Evolutionary conservation across 2,113 vertebrate species (phyloP), one percentile per base, ranked within the genome.

Genomic region (Hyperopisus bebe): DNA sequence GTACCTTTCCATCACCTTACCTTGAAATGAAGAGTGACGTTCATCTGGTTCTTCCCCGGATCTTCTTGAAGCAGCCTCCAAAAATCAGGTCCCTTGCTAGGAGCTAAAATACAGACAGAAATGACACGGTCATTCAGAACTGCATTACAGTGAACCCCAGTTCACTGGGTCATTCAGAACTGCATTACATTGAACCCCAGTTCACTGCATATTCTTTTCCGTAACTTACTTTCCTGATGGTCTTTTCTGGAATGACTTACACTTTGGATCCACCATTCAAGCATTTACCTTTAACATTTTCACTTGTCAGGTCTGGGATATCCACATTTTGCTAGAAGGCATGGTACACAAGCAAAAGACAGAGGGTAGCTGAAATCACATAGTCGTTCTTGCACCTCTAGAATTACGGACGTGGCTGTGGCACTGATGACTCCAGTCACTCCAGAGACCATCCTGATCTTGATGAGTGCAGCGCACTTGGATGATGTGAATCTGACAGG

Each of bases 11-110:
- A 24, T 46, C n/a, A 50, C 15, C 87, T 51, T 96, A 99, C 98
- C 97, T 97, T 95, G 95, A 98, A 97, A 31, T 98, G 91, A 5
- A 99, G 94, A 0, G 97, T 98, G 84, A 98, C 94, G 0, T 97
- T 97, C 62, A 94, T 97, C 90, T 95, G 94, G 46, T 94, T 96
- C 91, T 90, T 92, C 2, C 90, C 84, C 0, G 92, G 85, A 90
- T 97, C 95, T 70, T 96, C 95, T 87, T 91, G 90, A 90, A 97
- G 27, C 46, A 94, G 21, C 90, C 97, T 96, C 98, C 98, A 99
- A 91, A 99, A 97, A 58, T 98, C 96, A 1, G 98, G 98, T 24
- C 98, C 98, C 88, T 84, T 95, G 70, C 94, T 90, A 27, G 98
- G 98, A 94, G 95, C 98, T 99, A 92, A 92, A 95, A 89, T 13